Evolutionary conservation across 1,140 invertebrate species (phyloP).

Genomic region (Trachelipus rathkii): DNA sequence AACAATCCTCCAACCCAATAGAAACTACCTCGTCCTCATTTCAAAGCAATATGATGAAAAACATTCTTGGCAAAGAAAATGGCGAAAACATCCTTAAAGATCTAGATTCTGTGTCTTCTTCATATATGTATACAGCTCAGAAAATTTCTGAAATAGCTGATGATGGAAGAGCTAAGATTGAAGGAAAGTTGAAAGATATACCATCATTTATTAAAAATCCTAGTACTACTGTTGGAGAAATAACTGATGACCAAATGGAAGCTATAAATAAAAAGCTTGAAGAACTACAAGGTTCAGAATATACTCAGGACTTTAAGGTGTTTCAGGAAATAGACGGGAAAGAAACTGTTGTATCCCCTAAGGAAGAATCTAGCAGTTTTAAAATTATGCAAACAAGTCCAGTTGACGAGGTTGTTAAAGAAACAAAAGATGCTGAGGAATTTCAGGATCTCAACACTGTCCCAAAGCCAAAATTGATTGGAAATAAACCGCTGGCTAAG

Average conservation of each 20-base stretch:
- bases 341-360: background rate
- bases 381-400: too few species aligned
- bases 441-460: background rate
- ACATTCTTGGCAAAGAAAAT: background rate
- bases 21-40: background rate
- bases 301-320: conserved; percentile 29
- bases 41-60: background rate
- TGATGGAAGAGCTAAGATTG: conserved; percentile 14
- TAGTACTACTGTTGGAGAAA: conserved; percentile 23
- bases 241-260: conserved; percentile 37
- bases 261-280: conserved; percentile 28
- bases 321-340: conserved; percentile 30
- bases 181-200: conserved; percentile 27
- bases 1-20: background rate
- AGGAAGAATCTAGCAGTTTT: background rate
- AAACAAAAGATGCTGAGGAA: background rate
- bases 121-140: background rate
- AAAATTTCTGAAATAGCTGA: conserved; percentile 9
- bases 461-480: conserved; percentile 31
- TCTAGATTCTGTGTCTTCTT: background rate
- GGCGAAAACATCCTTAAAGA: background rate
- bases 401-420: background rate
- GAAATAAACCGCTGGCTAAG: conserved; percentile 39
- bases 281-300: conserved; percentile 32
- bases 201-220: conserved; percentile 23